Conservation (phyloP, 2,888 invertebrate species). For the Bellardia bayeri region DNA sequence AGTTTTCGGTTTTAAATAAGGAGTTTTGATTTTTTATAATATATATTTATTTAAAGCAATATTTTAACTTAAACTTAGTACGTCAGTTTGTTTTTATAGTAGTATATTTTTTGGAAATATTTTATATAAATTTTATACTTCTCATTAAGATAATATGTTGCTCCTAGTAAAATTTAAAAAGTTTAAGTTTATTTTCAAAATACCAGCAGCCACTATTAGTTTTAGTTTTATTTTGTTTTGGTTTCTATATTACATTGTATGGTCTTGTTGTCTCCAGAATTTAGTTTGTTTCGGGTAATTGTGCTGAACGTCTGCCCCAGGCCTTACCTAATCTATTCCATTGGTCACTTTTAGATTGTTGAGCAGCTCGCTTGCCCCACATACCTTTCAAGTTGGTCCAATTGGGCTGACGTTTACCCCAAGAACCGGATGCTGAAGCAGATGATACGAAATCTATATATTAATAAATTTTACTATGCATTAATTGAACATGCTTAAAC, state of each 20-base stretch:
- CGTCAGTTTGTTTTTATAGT: background rate
- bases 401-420: slow-evolving; percentile 91
- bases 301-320: slow-evolving; percentile 83
- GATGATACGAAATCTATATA: slow-evolving; percentile 61
- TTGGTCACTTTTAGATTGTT: slow-evolving; percentile 37
- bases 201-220: slow-evolving; percentile 62
- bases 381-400: slow-evolving; percentile 92
- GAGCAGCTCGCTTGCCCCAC: slow-evolving; percentile 88
- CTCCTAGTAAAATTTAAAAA: slow-evolving; percentile 22
- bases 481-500: background rate
- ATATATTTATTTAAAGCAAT: background rate
- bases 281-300: slow-evolving; percentile 69
- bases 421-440: slow-evolving; percentile 86
- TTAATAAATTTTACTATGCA: slow-evolving; percentile 17
- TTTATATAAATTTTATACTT: slow-evolving; percentile 22
- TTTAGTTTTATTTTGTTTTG: background rate
- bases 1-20: slow-evolving; percentile 11
- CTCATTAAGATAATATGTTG: background rate
- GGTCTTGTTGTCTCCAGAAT: background rate
- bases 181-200: slow-evolving; percentile 38
- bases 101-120: slow-evolving; percentile 3
- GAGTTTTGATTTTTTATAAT: slow-evolving; percentile 13
- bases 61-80: slow-evolving; percentile 19
- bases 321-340: slow-evolving; percentile 83
- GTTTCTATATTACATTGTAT: slow-evolving; percentile 30